phyloP scores from a whole-genome alignment of 1,140 invertebrate species.

The Pomacea maculata region DNA sequence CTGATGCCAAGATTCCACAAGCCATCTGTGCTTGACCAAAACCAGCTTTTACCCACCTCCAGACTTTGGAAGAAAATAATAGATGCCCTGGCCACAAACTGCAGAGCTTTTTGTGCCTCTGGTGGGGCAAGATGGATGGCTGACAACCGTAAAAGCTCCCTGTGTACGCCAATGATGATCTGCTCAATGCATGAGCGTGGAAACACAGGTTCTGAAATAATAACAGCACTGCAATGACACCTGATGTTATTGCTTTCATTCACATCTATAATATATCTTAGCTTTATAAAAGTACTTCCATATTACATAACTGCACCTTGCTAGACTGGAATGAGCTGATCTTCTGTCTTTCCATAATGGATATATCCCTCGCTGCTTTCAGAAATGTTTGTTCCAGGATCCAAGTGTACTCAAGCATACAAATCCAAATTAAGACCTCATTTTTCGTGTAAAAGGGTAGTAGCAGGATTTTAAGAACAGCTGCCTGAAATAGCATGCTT shows the following conservation, averaged over 20 bases:
- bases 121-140: conserved; percentile 2
- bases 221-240: not conserved
- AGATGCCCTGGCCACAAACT: conserved; percentile 54
- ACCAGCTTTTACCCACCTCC: too few relatives aligned
- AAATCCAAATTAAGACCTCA: not conserved
- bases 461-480: not conserved
- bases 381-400: not conserved
- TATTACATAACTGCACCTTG: too few relatives aligned
- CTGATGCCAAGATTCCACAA: too few relatives aligned
- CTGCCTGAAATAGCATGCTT: not conserved
- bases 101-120: conserved; percentile 37
- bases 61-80: conserved; percentile 51
- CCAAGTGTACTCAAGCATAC: not conserved
- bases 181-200: conserved; percentile 29
- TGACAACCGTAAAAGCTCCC: conserved; percentile 28
- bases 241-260: not conserved
- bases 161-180: conserved; percentile 37
- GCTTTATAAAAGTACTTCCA: not conserved
- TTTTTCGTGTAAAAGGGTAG: too few relatives aligned
- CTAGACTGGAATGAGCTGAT: too few relatives aligned
- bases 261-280: not conserved
- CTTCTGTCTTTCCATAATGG: not conserved
- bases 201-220: conserved; percentile 42
- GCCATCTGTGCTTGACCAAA: too few relatives aligned
- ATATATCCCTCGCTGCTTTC: not conserved